Base-by-base conservation (phyloP, 2,888 invertebrate genomes). In the Mesorhabditis spiculigera region DNA sequence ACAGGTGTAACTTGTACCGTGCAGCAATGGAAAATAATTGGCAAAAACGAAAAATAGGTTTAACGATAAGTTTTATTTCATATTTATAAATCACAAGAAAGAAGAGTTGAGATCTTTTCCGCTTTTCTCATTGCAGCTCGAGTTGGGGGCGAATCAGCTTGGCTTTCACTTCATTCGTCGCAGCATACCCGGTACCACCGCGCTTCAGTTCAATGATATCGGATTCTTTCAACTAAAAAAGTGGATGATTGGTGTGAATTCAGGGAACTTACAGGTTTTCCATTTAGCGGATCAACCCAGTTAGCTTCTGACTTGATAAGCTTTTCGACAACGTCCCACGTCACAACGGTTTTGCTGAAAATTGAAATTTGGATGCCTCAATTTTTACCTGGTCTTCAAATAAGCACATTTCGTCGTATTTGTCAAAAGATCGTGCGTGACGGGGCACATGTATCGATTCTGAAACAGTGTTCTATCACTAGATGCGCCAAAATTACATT, bases 351-450 rank as follows among this genome's bases (percentile, higher is more conserved):
- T 4, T 97, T 96, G 0, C 95, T 95, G 86, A 28, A 28, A n/a
- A n/a, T n/a, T n/a, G n/a, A n/a, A n/a, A n/a, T 8, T 50, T 50
- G 5, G 8, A 64, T 13, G 43, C 50, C 8, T 43, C 8, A 13
- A 44, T 45, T 45, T n/a, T 4, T 45, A 93, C 92, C 93, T 93
- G 71, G 93, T 91, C 88, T 90, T 91, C 68, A 98, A 90, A 45
- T 97, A 92, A 73, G 93, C 96, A 88, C 93, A 94, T 0, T 95
- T 94, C 4, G 95, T 92, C 5, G 95, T 92, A 89, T 96, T 96
- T 76, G 93, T 92, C 50, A 99, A 89, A 73, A 95, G 91, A 87
- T 99, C 98, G 87, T 94, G 93, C 2, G 97, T 97, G 0, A 98
- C 92, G 2, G 97, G 93, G 87, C 98, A 98, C 91, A 95, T 95